Conservation (phyloP, 2,797 vertebrate genomes). For the Gallinago nigripennis region DNA sequence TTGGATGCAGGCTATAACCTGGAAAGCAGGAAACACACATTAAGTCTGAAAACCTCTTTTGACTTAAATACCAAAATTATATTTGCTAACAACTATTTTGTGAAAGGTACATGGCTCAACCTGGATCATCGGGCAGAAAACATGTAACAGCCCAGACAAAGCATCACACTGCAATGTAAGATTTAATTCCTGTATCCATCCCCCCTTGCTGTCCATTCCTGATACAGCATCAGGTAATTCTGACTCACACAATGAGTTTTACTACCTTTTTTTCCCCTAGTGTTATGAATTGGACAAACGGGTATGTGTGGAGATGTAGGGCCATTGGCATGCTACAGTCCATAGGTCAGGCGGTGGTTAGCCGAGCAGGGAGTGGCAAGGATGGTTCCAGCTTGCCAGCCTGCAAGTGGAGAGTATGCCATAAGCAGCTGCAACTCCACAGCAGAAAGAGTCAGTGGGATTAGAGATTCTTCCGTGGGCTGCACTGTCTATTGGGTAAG, state of each 20-base stretch:
- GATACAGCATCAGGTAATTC: background rate
- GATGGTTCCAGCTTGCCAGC: background rate
- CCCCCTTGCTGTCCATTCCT: background rate
- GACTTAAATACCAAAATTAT: background rate
- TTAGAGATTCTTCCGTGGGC: background rate
- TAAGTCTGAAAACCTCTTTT: background rate
- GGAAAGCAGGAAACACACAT: background rate
- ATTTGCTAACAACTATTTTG: background rate
- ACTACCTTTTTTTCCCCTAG: background rate
- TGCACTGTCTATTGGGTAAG: background rate
- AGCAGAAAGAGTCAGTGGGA: background rate
- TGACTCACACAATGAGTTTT: background rate
- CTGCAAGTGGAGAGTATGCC: background rate
- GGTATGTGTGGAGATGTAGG: background rate
- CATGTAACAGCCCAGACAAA: background rate
- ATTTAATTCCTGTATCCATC: background rate
- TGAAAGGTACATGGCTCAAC: background rate
- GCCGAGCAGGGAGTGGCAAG: background rate
- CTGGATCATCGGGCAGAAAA: background rate
- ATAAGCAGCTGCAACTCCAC: background rate
- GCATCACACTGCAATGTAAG: background rate
- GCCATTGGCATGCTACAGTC: background rate
- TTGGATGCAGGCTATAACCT: background rate
- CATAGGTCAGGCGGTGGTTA: background rate
- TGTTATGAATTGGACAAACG: background rate